phyloP scores from a whole-genome alignment of 2,797 vertebrate genomes.

The Trachops cirrhosus region DNA sequence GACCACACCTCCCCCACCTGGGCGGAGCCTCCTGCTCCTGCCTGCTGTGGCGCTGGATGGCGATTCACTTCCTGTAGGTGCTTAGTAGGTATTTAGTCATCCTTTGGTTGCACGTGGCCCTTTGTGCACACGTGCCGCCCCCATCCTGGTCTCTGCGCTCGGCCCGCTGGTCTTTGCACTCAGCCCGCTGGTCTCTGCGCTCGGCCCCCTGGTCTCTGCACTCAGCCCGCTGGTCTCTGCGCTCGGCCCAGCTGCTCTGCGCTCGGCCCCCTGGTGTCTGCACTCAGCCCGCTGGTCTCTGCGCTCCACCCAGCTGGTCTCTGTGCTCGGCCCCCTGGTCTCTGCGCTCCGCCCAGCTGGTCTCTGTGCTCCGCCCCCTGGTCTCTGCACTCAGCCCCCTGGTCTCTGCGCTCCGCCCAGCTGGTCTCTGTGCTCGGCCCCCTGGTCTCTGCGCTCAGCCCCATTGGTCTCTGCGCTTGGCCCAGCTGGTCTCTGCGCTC shows the following conservation, averaged over 20 bases:
- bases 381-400: too few relatives aligned
- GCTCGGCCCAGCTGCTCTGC: neutral
- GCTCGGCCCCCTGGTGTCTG: neutral
- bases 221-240: neutral
- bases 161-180: neutral
- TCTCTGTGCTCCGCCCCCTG: too few relatives aligned
- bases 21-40: neutral
- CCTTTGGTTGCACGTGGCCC: neutral
- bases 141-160: too few relatives aligned
- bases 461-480: too few relatives aligned
- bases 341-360: too few relatives aligned
- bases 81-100: neutral
- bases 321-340: too few relatives aligned
- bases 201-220: too few relatives aligned
- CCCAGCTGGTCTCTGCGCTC: too few relatives aligned
- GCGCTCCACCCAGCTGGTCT: too few relatives aligned
- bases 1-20: neutral
- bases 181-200: neutral
- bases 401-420: neutral
- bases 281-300: too few relatives aligned
- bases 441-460: too few relatives aligned
- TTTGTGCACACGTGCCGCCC: neutral
- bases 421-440: too few relatives aligned
- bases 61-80: neutral
- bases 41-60: neutral